Base-by-base conservation (phyloP, 2,113 vertebrate species). In the Odontesthes bonariensis region DNA sequence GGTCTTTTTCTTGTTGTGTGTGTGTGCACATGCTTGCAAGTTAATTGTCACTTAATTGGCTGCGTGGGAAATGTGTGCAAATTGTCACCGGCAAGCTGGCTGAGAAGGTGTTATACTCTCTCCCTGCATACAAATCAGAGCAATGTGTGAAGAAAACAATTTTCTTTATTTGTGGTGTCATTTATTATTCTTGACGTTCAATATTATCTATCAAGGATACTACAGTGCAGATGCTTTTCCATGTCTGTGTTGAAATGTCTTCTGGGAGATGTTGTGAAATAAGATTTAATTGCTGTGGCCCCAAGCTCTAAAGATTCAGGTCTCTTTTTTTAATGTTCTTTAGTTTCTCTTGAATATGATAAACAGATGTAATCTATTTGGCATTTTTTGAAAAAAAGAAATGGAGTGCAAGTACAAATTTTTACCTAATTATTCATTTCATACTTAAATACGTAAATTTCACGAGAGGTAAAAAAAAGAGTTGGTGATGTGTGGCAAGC, bases 161-260 rank as follows among this genome's bases (percentile, higher is more conserved):
- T 0, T 0, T 31, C 32, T 58, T 9, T 49, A 19, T 65, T 23
- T 4, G 12, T 13, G 2, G 11, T 40, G 38, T 17, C 23, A 58
- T 64, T 57, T 69, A 19, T 69, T 59, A n/a, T 75, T 68, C 22
- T 69, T 65, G 33, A 61, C 49, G 11, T 62, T 20, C 67, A 27
- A 70, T 53, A 63, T 69, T 66, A 44, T 59, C 64, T 23, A 19
- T 17, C 11, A 70, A 3, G 2, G 3, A 44, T 8, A 33, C 14
- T 67, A 38, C 40, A 22, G 19, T 61, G 54, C 61, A 67, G 69
- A 33, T 68, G 47, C 35, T 61, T 33, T 14, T 38, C 13, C 10
- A 4, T 52, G 2, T 38, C 35, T 38, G 7, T 38, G 35, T 38
- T 38, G 5, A 38, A 38, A 38, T 38, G 35, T 22, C 19, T 19